Percentiles rank a stretch among this genome's conserved stretches.
Conservation (phyloP, 2,797 vertebrate species). For the Falco berigora region DNA sequence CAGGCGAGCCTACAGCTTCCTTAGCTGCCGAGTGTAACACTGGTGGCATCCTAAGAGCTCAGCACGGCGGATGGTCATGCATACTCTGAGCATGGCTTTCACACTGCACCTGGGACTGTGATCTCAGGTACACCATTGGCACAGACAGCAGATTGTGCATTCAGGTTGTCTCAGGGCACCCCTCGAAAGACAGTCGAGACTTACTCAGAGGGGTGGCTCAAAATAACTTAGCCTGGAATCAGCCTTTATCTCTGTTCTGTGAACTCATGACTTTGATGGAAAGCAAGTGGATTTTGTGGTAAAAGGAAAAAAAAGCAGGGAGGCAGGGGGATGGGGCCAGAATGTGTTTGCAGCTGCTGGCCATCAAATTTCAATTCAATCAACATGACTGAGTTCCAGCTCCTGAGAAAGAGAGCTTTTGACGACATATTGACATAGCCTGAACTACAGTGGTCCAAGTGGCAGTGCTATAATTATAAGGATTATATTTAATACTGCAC, state of each 20-base stretch:
- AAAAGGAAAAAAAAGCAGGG: neutral
- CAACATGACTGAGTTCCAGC: slow-evolving; percentile 61
- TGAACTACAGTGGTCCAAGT: slow-evolving; percentile 51
- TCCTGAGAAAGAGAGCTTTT: slow-evolving; percentile 70
- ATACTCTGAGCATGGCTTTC: neutral
- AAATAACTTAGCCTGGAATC: neutral
- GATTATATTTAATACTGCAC: slow-evolving; percentile 61
- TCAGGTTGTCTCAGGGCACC: neutral
- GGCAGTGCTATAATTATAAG: slow-evolving; percentile 61
- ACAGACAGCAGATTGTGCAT: neutral
- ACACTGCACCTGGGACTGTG: neutral
- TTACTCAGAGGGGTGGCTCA: neutral
- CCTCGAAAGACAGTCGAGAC: neutral
- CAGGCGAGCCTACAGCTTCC: neutral
- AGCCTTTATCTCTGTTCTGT: neutral
- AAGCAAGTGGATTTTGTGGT: slow-evolving; percentile 2
- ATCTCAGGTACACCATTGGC: neutral
- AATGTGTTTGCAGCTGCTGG: slow-evolving; percentile 48
- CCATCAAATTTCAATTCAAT: slow-evolving; percentile 48
- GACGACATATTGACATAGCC: slow-evolving; percentile 66
- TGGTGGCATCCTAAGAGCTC: neutral
- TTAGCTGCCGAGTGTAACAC: neutral
- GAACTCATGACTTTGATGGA: neutral
- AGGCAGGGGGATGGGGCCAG: neutral
- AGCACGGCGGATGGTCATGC: neutral